A percentile compares a stretch with the other conserved stretches of the same genome.
Conservation (phyloP, 2,888 invertebrate species). For the Caenorhabditis virilis region DNA sequence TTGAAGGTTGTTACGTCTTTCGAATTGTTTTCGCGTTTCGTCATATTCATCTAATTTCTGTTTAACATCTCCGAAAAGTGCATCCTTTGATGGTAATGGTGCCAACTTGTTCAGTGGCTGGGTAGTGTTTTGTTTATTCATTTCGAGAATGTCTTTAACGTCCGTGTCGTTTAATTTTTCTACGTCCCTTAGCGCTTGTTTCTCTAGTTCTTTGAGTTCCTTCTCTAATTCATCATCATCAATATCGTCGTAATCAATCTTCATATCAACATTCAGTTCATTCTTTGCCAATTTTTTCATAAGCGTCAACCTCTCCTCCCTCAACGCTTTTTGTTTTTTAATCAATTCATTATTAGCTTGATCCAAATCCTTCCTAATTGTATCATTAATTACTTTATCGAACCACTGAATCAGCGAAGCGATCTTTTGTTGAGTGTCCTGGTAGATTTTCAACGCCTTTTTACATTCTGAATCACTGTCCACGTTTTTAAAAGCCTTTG, state of each 20-base stretch:
- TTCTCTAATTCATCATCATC: conserved; percentile 58
- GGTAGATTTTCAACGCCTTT: conserved; percentile 70
- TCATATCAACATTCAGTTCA: conserved; percentile 64
- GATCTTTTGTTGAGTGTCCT: conserved; percentile 70
- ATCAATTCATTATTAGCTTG: conserved; percentile 70
- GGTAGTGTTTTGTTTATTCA: conserved; percentile 60
- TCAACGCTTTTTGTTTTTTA: conserved; percentile 70
- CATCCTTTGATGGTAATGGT: conserved; percentile 71
- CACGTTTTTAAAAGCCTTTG: conserved; percentile 73
- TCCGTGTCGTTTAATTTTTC: conserved; percentile 56
- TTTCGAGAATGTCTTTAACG: conserved; percentile 58
- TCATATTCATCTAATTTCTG: conserved; percentile 63
- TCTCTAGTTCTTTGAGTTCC: conserved; percentile 68
- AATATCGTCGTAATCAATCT: conserved; percentile 66
- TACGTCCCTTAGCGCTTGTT: conserved; percentile 66
- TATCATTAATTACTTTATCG: conserved; percentile 71
- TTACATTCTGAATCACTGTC: conserved; percentile 70
- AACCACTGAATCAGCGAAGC: conserved; percentile 73
- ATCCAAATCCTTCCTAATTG: conserved; percentile 72
- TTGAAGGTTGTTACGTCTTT: conserved; percentile 56
- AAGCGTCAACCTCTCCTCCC: conserved; percentile 71
- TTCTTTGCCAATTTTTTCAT: conserved; percentile 70
- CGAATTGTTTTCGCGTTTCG: conserved; percentile 58
- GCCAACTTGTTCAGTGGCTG: conserved; percentile 70
- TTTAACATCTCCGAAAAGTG: conserved; percentile 71